These are phyloP conservation scores for Nothobranchius kuhntae DNA, from an alignment of 2,113 vertebrate species.

Conservation along the genomic window DNA sequence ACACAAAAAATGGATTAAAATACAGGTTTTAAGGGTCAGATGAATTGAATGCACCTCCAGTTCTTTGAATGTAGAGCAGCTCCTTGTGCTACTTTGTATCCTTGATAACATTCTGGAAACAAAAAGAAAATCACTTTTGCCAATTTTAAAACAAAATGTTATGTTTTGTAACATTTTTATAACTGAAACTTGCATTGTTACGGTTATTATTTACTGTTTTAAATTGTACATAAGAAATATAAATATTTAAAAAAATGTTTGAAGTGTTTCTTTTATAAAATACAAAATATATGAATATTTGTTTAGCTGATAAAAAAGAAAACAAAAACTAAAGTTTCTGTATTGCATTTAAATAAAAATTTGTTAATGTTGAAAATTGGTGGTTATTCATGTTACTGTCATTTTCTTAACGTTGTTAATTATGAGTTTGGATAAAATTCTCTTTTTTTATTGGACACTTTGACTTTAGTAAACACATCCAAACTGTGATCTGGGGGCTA, in stretches of 20 bases:
- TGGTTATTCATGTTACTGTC: not conserved
- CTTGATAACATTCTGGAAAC: conserved; percentile 74
- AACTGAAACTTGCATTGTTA: conserved; percentile 74
- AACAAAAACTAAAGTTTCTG: conserved; percentile 84
- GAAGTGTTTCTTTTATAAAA: conserved; percentile 89
- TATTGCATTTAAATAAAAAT: conserved; percentile 85
- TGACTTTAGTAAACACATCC: too few relatives aligned
- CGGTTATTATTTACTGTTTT: conserved; percentile 88
- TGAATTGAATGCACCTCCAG: conserved; percentile 72
- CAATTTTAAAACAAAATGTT: conserved; percentile 85
- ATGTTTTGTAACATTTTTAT: conserved; percentile 93
- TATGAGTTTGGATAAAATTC: too few relatives aligned
- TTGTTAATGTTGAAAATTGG: conserved; percentile 70
- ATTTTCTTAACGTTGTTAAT: not conserved
- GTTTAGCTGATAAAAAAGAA: conserved; percentile 80
- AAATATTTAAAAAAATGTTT: conserved; percentile 97
- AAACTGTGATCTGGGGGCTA: too few relatives aligned
- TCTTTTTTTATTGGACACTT: too few relatives aligned
- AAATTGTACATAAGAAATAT: conserved; percentile 98
- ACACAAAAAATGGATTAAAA: conserved; percentile 30
- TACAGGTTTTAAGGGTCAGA: conserved; percentile 32
- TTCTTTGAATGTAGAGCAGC: conserved; percentile 81
- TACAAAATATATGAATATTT: conserved; percentile 81
- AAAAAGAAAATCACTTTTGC: conserved; percentile 67
- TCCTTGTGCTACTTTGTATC: conserved; percentile 79